Evolutionary conservation across 2,113 vertebrate species (phyloP).

Genomic region (Thunnus maccoyii): DNA sequence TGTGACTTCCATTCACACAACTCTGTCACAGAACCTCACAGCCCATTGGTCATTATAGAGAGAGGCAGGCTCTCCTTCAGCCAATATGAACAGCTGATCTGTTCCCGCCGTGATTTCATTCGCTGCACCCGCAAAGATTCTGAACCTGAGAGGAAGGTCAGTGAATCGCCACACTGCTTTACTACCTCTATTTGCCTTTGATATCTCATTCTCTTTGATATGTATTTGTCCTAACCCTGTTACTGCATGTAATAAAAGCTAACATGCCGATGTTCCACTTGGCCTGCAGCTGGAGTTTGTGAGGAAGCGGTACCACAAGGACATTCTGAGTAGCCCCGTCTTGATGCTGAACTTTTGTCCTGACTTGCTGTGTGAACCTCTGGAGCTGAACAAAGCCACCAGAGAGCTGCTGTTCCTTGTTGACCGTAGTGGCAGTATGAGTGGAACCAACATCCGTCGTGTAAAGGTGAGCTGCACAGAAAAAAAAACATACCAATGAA

Average conservation of each 20-base stretch:
- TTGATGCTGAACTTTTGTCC: conserved; percentile 98
- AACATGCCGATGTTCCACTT: conserved; percentile 12
- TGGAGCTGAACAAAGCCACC: conserved; percentile 88
- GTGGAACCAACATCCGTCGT: conserved; percentile 80
- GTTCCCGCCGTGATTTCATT: conserved; percentile 89
- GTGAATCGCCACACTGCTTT: not conserved
- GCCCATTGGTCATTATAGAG: conserved; percentile 92
- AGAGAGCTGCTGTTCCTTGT: conserved; percentile 93
- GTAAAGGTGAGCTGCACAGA: conserved; percentile 83
- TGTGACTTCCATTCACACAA: not conserved
- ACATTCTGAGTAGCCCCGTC: conserved; percentile 93
- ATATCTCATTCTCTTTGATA: not conserved
- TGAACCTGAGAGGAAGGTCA: conserved; percentile 90
- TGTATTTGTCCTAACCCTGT: not conserved
- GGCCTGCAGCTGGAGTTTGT: conserved; percentile 91
- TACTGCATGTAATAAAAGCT: not conserved
- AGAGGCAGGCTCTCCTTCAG: conserved; percentile 89
- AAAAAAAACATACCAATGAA: not conserved
- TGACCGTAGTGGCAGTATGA: conserved; percentile 84
- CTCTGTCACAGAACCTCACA: conserved; percentile 89
- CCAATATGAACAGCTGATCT: conserved; percentile 90
- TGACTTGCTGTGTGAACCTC: conserved; percentile 75
- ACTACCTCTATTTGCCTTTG: not conserved
- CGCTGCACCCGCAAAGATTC: conserved; percentile 88
- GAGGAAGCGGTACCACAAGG: conserved; percentile 95